Conservation (phyloP, 2,888 invertebrate genomes). For the Rhimphoctona megacephalus region DNA sequence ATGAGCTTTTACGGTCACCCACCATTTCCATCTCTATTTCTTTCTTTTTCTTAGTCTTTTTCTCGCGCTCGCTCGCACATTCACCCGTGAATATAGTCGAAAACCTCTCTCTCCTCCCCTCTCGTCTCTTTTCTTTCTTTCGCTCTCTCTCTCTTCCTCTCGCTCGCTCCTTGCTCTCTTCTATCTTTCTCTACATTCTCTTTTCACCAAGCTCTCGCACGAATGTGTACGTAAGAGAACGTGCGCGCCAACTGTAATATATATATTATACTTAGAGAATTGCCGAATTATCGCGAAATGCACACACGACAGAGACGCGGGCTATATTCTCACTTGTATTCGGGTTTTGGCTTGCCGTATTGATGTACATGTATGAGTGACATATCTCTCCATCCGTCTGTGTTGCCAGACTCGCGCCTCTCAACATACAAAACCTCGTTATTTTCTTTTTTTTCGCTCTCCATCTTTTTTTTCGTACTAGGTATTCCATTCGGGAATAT, state of each 20-base stretch:
- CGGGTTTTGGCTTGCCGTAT: not conserved
- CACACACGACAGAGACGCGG: not conserved
- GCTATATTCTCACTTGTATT: conserved; percentile 11
- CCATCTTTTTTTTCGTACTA: conserved; percentile 15
- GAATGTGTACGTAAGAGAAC: conserved; percentile 24
- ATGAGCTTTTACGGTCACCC: conserved; percentile 66
- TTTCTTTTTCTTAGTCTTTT: not conserved
- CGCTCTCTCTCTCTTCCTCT: not conserved
- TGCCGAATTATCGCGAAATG: conserved; percentile 63
- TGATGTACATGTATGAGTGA: not conserved
- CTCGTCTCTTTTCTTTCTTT: not conserved
- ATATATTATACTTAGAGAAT: conserved; percentile 46
- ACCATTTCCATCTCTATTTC: conserved; percentile 10
- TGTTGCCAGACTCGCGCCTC: conserved; percentile 16
- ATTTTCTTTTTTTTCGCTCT: not conserved
- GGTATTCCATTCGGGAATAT: conserved; percentile 34
- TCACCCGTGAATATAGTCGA: conserved; percentile 3
- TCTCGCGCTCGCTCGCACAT: conserved; percentile 16
- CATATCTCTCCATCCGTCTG: not conserved
- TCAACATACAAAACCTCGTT: conserved; percentile 9
- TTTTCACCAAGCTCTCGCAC: conserved; percentile 29
- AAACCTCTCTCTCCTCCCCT: conserved; percentile 1
- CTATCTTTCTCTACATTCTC: conserved; percentile 39
- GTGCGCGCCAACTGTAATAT: conserved; percentile 55
- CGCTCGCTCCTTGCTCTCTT: not conserved